These are phyloP conservation scores for Apamea monoglypha DNA, from an alignment of 2,888 invertebrate species.

Conservation along the genomic window DNA sequence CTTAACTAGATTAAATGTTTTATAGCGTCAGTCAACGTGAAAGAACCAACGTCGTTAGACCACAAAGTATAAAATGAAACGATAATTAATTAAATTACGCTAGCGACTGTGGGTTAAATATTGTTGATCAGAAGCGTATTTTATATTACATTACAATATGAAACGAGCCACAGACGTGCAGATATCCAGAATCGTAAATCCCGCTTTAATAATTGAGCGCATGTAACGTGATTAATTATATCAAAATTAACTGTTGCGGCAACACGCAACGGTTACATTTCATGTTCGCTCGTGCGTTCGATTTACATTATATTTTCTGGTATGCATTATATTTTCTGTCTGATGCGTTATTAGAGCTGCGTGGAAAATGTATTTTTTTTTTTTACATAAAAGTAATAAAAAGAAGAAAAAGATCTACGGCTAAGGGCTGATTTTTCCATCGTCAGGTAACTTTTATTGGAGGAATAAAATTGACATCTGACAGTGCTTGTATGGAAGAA, in stretches of 20 bases:
- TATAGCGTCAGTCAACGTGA: conserved; percentile 39
- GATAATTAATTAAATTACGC: conserved; percentile 25
- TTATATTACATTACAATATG: background rate
- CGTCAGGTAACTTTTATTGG: too few relatives aligned
- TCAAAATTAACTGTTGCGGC: conserved; percentile 50
- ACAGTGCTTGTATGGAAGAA: too few relatives aligned
- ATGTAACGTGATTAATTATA: conserved; percentile 59
- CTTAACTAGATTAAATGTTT: conserved; percentile 52
- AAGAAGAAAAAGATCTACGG: background rate
- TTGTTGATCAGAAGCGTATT: conserved; percentile 9
- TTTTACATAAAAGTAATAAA: background rate
- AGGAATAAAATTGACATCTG: too few relatives aligned
- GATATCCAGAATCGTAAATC: conserved; percentile 46
- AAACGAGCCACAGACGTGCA: conserved; percentile 29
- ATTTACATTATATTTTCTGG: conserved; percentile 36
- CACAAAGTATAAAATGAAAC: conserved; percentile 20
- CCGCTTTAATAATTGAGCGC: conserved; percentile 38
- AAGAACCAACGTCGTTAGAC: conserved; percentile 35
- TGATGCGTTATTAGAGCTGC: conserved; percentile 24
- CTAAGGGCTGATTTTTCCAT: background rate
- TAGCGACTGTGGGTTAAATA: conserved; percentile 2
- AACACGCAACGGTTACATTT: conserved; percentile 53
- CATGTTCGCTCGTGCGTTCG: conserved; percentile 47
- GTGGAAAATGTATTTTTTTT: conserved; percentile 8
- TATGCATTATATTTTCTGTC: conserved; percentile 43